Conservation (phyloP, 2,797 vertebrate species). For the Naso thynnoides region DNA sequence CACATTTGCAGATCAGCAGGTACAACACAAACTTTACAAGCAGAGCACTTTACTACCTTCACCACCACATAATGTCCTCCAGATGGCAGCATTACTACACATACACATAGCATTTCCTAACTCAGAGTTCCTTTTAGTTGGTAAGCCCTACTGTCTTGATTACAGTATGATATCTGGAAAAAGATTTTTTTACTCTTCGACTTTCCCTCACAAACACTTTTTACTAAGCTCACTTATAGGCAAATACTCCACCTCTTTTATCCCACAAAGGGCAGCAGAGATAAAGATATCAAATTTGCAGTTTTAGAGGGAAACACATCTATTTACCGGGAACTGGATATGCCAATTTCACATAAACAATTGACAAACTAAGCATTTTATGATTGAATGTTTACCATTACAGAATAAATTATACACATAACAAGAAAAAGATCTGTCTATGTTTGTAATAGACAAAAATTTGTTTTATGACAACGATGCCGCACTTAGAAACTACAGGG, state of each 20-base stretch:
- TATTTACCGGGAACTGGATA: neutral
- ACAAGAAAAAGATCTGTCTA: neutral
- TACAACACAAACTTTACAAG: too few relatives aligned
- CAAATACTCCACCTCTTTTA: neutral
- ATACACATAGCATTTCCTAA: neutral
- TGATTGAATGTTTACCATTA: too few relatives aligned
- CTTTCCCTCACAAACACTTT: neutral
- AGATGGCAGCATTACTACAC: conserved; percentile 38
- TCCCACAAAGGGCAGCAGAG: too few relatives aligned
- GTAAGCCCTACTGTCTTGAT: neutral
- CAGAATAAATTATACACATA: too few relatives aligned
- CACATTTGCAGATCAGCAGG: too few relatives aligned
- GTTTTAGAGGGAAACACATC: neutral
- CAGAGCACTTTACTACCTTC: neutral
- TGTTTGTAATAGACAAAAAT: too few relatives aligned
- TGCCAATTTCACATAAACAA: too few relatives aligned
- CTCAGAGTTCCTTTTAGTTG: neutral
- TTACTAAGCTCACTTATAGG: neutral
- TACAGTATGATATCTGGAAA: neutral
- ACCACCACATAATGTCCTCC: conserved; percentile 2
- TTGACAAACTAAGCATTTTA: neutral
- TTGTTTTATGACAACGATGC: too few relatives aligned
- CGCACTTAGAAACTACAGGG: too few relatives aligned
- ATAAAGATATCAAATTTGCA: neutral
- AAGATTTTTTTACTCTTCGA: neutral